Conservation (phyloP, 1,140 invertebrate genomes). For the Littorina saxatilis region DNA sequence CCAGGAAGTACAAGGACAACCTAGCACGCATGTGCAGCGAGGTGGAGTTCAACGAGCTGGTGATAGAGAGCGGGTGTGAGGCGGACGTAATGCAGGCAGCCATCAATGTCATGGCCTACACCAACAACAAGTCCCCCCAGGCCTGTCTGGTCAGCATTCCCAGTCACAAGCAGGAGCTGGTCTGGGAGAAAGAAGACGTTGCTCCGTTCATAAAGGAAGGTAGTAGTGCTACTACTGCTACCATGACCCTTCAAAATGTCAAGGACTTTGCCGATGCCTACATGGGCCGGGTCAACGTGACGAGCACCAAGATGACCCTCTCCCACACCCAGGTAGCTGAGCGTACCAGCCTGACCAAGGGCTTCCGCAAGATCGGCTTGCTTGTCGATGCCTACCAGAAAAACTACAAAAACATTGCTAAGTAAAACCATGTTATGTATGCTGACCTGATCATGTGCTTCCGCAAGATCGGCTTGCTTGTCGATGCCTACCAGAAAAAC, state of each 20-base stretch:
- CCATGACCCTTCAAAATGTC: neutral
- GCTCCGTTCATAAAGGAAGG: neutral
- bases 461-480: no score
- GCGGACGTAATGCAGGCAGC: slow-evolving; percentile 18
- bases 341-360: neutral
- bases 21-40: neutral
- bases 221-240: no score
- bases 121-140: neutral
- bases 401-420: neutral
- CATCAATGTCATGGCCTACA: slow-evolving; percentile 9
- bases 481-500: neutral
- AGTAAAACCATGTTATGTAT: neutral
- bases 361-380: slow-evolving; percentile 11
- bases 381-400: neutral
- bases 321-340: neutral
- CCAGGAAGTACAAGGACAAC: slow-evolving; percentile 1
- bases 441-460: no score
- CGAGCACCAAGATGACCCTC: neutral
- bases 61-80: slow-evolving; percentile 20
- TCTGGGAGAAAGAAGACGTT: neutral
- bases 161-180: neutral
- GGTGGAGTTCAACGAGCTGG: slow-evolving; percentile 12
- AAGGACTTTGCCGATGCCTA: neutral
- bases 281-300: neutral
- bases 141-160: neutral